phyloP scores from a whole-genome alignment of 2,888 invertebrate species.

The Synanthedon andrenaeformis region DNA sequence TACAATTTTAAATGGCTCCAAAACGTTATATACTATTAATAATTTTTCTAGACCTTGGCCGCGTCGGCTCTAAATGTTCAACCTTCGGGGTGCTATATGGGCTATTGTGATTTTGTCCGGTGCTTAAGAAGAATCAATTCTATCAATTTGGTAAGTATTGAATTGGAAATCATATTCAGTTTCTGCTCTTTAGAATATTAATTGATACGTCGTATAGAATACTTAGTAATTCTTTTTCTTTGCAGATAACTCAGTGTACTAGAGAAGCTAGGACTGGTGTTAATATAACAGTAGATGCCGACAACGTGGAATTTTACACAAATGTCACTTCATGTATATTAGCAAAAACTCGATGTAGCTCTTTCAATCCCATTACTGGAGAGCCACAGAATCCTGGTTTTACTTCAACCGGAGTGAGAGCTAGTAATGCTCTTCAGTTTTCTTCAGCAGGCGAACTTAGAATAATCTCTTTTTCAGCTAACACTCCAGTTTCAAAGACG shows the following conservation, averaged over 20 bases:
- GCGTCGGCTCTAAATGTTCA: constrained; percentile 58
- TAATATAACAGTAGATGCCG: constrained; percentile 54
- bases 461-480: constrained; percentile 64
- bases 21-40: background rate
- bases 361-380: constrained; percentile 75
- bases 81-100: constrained; percentile 66
- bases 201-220: background rate
- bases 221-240: constrained; percentile 6
- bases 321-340: constrained; percentile 76
- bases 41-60: constrained; percentile 37
- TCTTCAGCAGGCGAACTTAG: constrained; percentile 66
- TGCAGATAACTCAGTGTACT: constrained; percentile 66
- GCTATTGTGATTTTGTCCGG: constrained; percentile 73
- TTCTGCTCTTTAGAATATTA: constrained; percentile 1
- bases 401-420: constrained; percentile 36
- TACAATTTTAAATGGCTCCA: background rate
- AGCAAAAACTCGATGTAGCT: constrained; percentile 72
- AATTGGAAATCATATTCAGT: constrained; percentile 2
- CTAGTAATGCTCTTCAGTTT: constrained; percentile 70
- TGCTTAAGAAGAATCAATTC: constrained; percentile 70
- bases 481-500: constrained; percentile 57
- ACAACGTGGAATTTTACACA: constrained; percentile 67
- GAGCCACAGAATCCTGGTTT: constrained; percentile 68
- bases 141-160: constrained; percentile 57
- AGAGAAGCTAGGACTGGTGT: constrained; percentile 63